A percentile compares a stretch with the other conserved stretches of the same genome.
phyloP scores from a whole-genome alignment of 2,888 invertebrate genomes.

The Mythimna albipuncta region DNA sequence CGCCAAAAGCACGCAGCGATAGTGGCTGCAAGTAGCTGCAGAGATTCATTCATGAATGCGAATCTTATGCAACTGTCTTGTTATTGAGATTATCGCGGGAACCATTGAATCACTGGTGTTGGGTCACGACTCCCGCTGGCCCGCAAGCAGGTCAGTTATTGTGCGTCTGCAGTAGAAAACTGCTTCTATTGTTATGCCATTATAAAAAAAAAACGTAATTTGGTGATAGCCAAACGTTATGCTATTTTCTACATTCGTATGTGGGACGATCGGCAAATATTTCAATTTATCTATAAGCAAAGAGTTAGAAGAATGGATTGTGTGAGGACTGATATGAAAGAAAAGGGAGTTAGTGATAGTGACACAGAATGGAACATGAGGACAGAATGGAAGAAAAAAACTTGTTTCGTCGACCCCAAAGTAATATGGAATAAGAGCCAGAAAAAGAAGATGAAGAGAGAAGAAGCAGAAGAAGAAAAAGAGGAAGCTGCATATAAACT shows the following conservation, averaged over 20 bases:
- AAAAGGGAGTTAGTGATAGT: too few relatives aligned
- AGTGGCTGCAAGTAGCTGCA: constrained; percentile 75
- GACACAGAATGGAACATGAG: too few relatives aligned
- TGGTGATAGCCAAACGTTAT: background rate
- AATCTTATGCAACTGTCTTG: constrained; percentile 81
- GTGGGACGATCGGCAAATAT: background rate
- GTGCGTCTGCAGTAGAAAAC: constrained; percentile 40
- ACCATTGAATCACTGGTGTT: constrained; percentile 69
- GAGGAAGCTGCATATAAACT: too few relatives aligned
- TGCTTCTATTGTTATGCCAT: constrained; percentile 27
- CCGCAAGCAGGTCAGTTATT: constrained; percentile 47
- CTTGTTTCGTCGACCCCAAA: too few relatives aligned
- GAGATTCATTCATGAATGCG: constrained; percentile 83
- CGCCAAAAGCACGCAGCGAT: constrained; percentile 86
- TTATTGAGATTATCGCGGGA: constrained; percentile 71
- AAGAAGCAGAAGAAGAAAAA: too few relatives aligned
- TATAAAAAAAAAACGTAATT: constrained; percentile 6
- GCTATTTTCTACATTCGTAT: background rate
- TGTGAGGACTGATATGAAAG: too few relatives aligned
- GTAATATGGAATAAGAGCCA: too few relatives aligned
- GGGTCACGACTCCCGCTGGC: constrained; percentile 68
- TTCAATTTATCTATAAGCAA: background rate
- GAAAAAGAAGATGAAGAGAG: too few relatives aligned
- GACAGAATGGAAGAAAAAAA: too few relatives aligned
- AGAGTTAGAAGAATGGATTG: too few relatives aligned